phyloP scores from a whole-genome alignment of 2,797 vertebrate species.

The Leuciscus waleckii region DNA sequence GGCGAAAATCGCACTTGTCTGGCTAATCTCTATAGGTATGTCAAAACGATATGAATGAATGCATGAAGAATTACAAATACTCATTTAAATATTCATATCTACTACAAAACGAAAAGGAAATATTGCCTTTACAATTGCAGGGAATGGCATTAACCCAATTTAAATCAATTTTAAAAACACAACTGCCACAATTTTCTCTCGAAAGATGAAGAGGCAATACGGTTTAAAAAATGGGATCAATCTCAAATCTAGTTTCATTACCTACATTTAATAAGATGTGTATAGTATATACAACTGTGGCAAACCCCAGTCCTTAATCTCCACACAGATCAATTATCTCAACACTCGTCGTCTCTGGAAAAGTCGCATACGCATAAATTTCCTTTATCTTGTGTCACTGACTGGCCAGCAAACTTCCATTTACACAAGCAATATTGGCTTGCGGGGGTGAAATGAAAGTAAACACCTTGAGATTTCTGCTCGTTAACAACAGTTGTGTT shows the following conservation, averaged over 20 bases:
- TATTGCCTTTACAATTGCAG: not conserved
- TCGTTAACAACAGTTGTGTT: constrained; percentile 50
- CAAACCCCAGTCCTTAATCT: not conserved
- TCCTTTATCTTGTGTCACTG: not conserved
- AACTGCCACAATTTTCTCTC: not conserved
- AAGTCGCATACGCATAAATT: not conserved
- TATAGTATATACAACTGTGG: not conserved
- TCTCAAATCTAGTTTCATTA: not conserved
- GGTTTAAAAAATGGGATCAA: not conserved
- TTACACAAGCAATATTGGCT: constrained; percentile 5
- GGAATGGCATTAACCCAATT: not conserved
- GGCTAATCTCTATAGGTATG: constrained; percentile 97
- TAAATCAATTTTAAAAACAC: not conserved
- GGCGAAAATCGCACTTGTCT: constrained; percentile 93
- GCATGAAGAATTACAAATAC: not conserved
- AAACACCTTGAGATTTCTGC: constrained; percentile 50
- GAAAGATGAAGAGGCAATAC: not conserved
- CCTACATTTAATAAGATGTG: not conserved
- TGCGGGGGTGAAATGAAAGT: constrained; percentile 50
- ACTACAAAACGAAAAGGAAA: not conserved
- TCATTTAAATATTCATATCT: not conserved
- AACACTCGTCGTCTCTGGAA: not conserved
- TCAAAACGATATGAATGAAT: constrained; percentile 1
- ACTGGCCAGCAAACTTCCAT: constrained; percentile 36
- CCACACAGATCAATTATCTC: not conserved